Evolutionary conservation across 2,113 vertebrate genomes (phyloP).

Genomic region (Pluvialis apricaria): DNA sequence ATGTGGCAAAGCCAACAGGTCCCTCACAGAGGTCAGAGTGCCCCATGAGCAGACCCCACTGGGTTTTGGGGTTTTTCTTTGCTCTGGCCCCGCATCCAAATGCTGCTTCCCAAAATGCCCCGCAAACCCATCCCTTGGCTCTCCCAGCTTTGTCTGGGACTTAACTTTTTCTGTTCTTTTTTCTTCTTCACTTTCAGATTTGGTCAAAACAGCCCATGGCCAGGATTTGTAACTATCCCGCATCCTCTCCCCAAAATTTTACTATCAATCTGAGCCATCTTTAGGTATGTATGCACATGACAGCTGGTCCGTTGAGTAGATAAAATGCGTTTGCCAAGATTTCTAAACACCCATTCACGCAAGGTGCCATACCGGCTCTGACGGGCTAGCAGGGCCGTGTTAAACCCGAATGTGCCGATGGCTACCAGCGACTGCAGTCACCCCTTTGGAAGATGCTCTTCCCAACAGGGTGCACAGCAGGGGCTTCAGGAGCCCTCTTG

Average conservation of each 20-base stretch:
- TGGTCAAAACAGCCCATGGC: neutral
- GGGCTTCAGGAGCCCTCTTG: neutral
- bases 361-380: neutral
- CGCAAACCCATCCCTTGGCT: neutral
- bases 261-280: neutral
- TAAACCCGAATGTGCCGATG: neutral
- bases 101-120: neutral
- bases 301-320: neutral
- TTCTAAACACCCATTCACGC: neutral
- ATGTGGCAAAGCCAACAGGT: neutral
- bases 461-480: too few relatives aligned
- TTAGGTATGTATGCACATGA: neutral
- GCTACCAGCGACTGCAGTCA: fast-evolving
- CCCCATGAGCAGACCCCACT: neutral
- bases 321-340: neutral
- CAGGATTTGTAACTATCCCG: neutral
- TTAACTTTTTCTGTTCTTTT: neutral
- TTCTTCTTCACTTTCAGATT: neutral
- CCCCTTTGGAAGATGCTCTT: neutral
- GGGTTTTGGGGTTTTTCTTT: neutral
- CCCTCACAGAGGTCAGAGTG: neutral
- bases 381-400: neutral
- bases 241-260: neutral
- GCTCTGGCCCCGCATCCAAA: neutral
- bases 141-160: neutral